Base-by-base conservation (phyloP, 2,888 invertebrate genomes). In the Hirtodrosophila histrioides region DNA sequence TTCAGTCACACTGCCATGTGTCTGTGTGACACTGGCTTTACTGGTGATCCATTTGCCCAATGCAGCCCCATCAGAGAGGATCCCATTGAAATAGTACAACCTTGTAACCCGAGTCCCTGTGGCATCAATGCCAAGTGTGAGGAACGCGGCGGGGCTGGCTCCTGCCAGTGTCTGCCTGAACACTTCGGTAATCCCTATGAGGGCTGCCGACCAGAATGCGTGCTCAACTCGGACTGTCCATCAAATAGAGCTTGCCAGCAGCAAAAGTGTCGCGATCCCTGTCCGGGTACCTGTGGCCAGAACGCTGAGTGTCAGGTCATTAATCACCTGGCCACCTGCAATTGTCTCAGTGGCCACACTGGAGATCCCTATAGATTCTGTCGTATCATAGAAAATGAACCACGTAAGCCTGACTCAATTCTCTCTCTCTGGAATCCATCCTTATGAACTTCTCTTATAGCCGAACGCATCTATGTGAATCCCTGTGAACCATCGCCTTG, bases 401-500 rank as follows among this genome's bases (percentile, higher is more conserved):
- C 78, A 71, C 92, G 93, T 93, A 93, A 93, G 93, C 53, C 17
- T 5, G 4, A 12, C 3, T 8, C 5, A 46, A 4, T 8, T 31
- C 0, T 12, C 7, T 1, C 6, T 2, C 10, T 17, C 17, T 17
- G 17, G 17, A 17, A 17, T 17, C 17, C 17, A 17, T 2, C 17
- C 17, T 17, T 17, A 17, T 1, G 17, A 17, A 17, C 17, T 17
- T 17, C 17, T 56, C 10, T 83, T 87, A 12, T 75, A 94, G 94
- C 92, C 36, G 85, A 90, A 46, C 78, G 89, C 24, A 88, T 90
- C 36, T 92, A 92, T 61, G 88, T 92, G 3, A 93, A 94, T 84
- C 96, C 96, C 2, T 97, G 97, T 87, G 91, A 93, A 69, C 96
- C 96, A 50, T 94, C 95, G 3, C 96, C 96, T 0, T 97, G 97